Evolutionary conservation across 2,113 vertebrate genomes (phyloP).

Genomic region (Phoxinus phoxinus): DNA sequence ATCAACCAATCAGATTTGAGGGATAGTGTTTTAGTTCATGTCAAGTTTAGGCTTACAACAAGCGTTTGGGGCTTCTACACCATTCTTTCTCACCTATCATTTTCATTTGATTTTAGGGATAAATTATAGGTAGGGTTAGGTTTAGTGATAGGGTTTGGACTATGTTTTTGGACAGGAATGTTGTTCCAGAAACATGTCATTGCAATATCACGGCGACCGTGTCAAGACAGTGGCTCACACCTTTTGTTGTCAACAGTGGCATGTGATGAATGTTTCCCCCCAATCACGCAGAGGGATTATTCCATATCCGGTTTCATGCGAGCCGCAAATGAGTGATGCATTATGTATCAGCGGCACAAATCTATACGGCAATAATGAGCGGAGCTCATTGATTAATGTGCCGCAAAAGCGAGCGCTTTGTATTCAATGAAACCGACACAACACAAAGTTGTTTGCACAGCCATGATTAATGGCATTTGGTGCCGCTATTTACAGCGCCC

Average conservation of each 20-base stretch:
- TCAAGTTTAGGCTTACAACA: too few relatives aligned
- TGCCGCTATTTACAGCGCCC: slow-evolving; percentile 68
- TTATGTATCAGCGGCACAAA: slow-evolving; percentile 62
- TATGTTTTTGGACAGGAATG: too few relatives aligned
- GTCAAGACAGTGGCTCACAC: background rate
- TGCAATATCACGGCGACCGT: too few relatives aligned
- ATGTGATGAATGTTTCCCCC: background rate
- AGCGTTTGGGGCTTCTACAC: too few relatives aligned
- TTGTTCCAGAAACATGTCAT: too few relatives aligned
- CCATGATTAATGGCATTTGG: slow-evolving; percentile 73
- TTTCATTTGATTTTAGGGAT: too few relatives aligned
- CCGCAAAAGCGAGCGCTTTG: slow-evolving; percentile 64
- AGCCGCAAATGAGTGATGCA: slow-evolving; percentile 28
- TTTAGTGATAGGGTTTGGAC: too few relatives aligned
- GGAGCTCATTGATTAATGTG: slow-evolving; percentile 72
- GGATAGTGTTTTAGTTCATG: too few relatives aligned
- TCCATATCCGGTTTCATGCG: slow-evolving; percentile 56
- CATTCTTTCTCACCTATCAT: too few relatives aligned
- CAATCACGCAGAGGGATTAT: slow-evolving; percentile 47
- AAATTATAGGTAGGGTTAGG: too few relatives aligned
- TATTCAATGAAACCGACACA: slow-evolving; percentile 66
- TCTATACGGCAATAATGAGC: slow-evolving; percentile 70
- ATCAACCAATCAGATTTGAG: too few relatives aligned
- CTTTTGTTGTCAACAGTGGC: background rate
- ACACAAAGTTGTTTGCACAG: slow-evolving; percentile 62